These are phyloP conservation scores for Antitype chi DNA, from an alignment of 2,888 invertebrate genomes.

Conservation along the genomic window DNA sequence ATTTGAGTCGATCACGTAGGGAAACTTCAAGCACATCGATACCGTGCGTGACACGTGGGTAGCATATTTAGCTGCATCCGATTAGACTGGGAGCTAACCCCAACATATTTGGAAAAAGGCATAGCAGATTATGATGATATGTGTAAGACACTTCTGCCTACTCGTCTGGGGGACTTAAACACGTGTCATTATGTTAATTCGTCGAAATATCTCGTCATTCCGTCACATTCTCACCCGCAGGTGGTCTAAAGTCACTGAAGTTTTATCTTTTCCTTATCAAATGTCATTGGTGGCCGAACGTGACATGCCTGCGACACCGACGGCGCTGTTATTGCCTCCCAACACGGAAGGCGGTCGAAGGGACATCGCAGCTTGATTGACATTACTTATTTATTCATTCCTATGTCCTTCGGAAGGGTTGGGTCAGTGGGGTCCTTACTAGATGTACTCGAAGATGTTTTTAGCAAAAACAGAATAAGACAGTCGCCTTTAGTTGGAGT, in stretches of 20 bases:
- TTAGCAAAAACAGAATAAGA: neutral
- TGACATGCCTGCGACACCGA: constrained; percentile 60
- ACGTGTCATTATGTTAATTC: neutral
- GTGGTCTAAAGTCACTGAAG: constrained; percentile 57
- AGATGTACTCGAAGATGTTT: constrained; percentile 40
- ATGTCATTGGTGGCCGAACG: constrained; percentile 63
- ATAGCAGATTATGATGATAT: neutral
- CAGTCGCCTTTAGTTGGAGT: neutral
- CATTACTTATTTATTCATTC: constrained; percentile 85
- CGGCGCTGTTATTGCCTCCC: constrained; percentile 67
- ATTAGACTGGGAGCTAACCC: neutral
- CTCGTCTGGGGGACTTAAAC: neutral
- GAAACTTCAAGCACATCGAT: too few species aligned
- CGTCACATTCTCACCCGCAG: constrained; percentile 44
- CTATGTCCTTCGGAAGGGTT: constrained; percentile 77
- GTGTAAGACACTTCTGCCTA: neutral
- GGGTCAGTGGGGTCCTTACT: constrained; percentile 60
- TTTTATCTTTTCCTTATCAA: constrained; percentile 69
- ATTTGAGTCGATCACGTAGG: too few species aligned
- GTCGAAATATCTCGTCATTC: constrained; percentile 25
- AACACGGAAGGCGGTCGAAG: constrained; percentile 66
- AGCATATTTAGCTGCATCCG: neutral
- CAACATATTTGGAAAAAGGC: neutral
- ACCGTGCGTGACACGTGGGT: neutral
- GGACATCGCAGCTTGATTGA: constrained; percentile 77